These are phyloP conservation scores for Scolopax mira DNA, from an alignment of 2,113 vertebrate species.

Conservation along the genomic window DNA sequence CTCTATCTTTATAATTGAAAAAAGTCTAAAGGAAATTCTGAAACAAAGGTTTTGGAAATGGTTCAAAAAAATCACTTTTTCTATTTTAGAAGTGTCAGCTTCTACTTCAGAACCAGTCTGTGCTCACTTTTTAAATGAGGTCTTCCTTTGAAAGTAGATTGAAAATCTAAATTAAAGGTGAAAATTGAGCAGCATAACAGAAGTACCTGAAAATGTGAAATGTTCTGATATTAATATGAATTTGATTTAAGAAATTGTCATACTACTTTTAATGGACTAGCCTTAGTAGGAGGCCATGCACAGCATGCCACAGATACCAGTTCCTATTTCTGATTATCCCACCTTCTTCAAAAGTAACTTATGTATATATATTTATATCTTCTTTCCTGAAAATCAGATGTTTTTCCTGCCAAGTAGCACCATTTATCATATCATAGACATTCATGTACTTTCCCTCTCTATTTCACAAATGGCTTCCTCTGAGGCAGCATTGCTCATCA, in stretches of 20 bases:
- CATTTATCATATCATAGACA: neutral
- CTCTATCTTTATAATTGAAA: neutral
- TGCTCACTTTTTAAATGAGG: neutral
- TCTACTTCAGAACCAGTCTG: neutral
- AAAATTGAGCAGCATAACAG: neutral
- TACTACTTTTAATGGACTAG: neutral
- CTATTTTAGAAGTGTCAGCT: neutral
- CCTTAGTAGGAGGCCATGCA: neutral
- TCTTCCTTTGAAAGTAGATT: neutral
- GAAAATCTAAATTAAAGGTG: neutral
- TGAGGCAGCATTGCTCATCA: rapidly evolving
- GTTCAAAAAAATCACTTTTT: rapidly evolving
- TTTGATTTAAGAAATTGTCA: neutral
- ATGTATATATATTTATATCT: neutral
- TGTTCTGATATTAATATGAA: neutral
- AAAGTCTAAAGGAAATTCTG: neutral
- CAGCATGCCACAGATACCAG: neutral
- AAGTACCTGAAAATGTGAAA: neutral
- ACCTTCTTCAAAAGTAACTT: neutral
- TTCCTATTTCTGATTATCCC: neutral
- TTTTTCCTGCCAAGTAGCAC: neutral
- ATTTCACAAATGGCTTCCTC: neutral
- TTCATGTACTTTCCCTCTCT: neutral
- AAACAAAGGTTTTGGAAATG: neutral
- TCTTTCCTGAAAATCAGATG: slow-evolving; percentile 34